Evolutionary conservation across 2,888 invertebrate genomes (phyloP).

Genomic region (Pedicia rivosa): DNA sequence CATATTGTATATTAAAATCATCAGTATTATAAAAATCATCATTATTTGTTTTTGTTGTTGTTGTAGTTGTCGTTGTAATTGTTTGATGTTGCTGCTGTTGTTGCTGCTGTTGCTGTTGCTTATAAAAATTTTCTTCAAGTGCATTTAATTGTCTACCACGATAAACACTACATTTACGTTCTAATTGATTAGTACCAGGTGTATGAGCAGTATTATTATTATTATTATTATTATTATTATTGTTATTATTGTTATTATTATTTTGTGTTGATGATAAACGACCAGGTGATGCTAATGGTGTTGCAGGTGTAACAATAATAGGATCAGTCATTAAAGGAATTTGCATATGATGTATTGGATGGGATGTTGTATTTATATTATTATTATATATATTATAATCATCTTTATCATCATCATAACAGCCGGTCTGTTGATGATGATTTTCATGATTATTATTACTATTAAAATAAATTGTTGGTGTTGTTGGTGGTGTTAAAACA

Average conservation of each 20-base stretch:
- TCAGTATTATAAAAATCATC: conserved; percentile 2
- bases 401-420: conserved; percentile 10
- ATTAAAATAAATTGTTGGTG: conserved; percentile 17
- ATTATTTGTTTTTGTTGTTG: not conserved
- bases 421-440: conserved; percentile 1
- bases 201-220: too few relatives aligned
- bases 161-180: conserved; percentile 31
- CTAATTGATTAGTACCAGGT: conserved; percentile 18
- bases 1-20: conserved; percentile 6
- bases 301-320: conserved; percentile 31
- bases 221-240: too few relatives aligned
- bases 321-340: conserved; percentile 21
- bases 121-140: conserved; percentile 20
- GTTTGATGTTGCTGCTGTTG: conserved; percentile 10
- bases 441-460: conserved; percentile 3
- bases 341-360: conserved; percentile 9
- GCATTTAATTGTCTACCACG: conserved; percentile 20
- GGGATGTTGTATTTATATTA: not conserved
- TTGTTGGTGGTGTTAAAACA: conserved; percentile 23
- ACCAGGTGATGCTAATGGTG: conserved; percentile 31
- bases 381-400: too few relatives aligned
- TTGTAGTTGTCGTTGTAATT: conserved; percentile 8
- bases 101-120: conserved; percentile 9
- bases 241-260: too few relatives aligned
- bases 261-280: too few relatives aligned